Conservation (phyloP, 2,888 invertebrate genomes). For the Hypsopygia costalis region DNA sequence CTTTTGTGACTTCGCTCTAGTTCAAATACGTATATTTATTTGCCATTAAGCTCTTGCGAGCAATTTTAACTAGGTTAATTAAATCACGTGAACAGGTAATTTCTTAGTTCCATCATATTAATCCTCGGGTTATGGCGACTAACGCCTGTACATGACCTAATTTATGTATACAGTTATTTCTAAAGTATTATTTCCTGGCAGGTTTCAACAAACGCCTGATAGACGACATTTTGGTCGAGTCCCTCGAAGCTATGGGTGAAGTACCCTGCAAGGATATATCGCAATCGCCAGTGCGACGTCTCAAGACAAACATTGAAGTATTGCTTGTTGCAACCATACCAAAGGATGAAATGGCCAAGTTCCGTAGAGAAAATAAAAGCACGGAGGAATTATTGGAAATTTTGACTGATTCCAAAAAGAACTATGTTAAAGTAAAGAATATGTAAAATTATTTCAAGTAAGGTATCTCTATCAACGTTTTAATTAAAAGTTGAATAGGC, state of each 20-base stretch:
- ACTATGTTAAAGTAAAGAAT: slow-evolving; percentile 16
- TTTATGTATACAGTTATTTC: background rate
- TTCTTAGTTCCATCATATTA: too few relatives aligned
- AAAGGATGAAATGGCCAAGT: slow-evolving; percentile 87
- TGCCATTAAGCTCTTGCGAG: too few relatives aligned
- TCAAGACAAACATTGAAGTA: slow-evolving; percentile 88
- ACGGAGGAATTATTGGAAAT: slow-evolving; percentile 90
- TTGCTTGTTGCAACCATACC: slow-evolving; percentile 92
- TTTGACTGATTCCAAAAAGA: slow-evolving; percentile 77
- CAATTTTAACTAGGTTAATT: too few relatives aligned
- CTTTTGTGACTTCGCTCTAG: too few relatives aligned
- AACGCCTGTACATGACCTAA: too few relatives aligned
- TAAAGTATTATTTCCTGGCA: slow-evolving; percentile 35
- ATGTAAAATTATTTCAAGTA: too few relatives aligned
- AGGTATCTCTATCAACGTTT: too few relatives aligned
- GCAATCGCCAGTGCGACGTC: slow-evolving; percentile 81
- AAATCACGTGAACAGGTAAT: too few relatives aligned
- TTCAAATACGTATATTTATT: too few relatives aligned
- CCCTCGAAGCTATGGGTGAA: slow-evolving; percentile 87
- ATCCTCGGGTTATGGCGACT: too few relatives aligned
- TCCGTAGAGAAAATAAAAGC: slow-evolving; percentile 86
- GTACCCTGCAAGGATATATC: slow-evolving; percentile 81
- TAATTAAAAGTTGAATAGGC: too few relatives aligned
- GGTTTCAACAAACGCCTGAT: slow-evolving; percentile 86
- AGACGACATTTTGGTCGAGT: slow-evolving; percentile 89